These are phyloP conservation scores for Tenthredo livida DNA, from an alignment of 2,888 invertebrate genomes.

Conservation along the genomic window DNA sequence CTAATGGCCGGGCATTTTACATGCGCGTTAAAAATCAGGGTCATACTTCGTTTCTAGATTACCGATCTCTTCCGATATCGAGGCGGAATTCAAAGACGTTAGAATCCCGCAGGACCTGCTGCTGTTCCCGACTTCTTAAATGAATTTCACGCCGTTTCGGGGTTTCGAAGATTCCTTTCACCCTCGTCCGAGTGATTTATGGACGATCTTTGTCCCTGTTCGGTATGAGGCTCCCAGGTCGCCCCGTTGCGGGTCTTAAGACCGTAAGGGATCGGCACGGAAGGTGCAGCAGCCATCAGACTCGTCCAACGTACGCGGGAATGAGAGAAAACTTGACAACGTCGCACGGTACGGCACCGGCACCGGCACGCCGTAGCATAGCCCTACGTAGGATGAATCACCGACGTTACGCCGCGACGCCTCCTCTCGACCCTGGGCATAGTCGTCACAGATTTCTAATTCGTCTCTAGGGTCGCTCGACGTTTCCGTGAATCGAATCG, in stretches of 20 bases:
- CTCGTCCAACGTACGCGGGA: slow-evolving; percentile 19
- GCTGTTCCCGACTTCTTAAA: background rate
- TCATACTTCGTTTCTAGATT: background rate
- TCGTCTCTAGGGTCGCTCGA: background rate
- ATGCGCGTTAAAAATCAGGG: background rate
- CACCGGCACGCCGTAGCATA: slow-evolving; percentile 11
- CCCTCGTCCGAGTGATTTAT: slow-evolving; percentile 7
- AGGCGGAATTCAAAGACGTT: background rate
- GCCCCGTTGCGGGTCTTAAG: background rate
- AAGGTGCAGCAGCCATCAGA: slow-evolving; percentile 17
- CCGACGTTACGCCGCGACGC: slow-evolving; percentile 16
- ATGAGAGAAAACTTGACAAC: slow-evolving; percentile 45
- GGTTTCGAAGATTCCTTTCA: background rate
- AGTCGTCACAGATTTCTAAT: slow-evolving; percentile 18
- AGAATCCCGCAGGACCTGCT: background rate
- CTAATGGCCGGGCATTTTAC: background rate
- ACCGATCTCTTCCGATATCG: background rate
- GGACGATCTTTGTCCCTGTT: slow-evolving; percentile 1
- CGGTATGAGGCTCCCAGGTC: background rate
- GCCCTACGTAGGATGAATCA: slow-evolving; percentile 49
- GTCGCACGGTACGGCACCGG: slow-evolving; percentile 40
- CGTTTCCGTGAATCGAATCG: background rate
- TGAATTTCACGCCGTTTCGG: background rate
- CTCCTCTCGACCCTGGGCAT: slow-evolving; percentile 8
- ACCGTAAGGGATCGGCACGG: slow-evolving; percentile 31